These are phyloP conservation scores for Tridacna crocea DNA, from an alignment of 2,888 invertebrate genomes.

Conservation along the genomic window DNA sequence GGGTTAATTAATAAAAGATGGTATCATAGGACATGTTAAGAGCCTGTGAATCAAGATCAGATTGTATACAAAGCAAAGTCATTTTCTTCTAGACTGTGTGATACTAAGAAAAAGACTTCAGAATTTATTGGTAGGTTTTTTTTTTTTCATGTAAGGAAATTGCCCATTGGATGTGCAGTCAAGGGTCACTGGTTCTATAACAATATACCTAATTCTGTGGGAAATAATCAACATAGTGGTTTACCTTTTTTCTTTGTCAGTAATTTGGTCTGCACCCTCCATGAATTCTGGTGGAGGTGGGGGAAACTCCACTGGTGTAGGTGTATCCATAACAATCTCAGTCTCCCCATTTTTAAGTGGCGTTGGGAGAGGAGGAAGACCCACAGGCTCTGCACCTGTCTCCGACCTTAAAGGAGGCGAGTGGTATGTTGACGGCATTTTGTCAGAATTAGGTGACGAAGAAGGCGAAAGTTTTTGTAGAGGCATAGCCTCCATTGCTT, in stretches of 20 bases:
- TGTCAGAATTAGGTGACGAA: slow-evolving; percentile 27
- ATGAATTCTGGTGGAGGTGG: slow-evolving; percentile 57
- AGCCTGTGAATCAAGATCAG: no score
- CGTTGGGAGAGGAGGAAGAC: slow-evolving; percentile 69
- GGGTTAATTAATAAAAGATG: no score
- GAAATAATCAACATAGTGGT: not conserved
- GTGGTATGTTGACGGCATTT: slow-evolving; percentile 26
- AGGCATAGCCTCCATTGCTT: slow-evolving; percentile 72
- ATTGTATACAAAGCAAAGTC: no score
- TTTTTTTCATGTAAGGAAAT: no score
- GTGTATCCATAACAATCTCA: slow-evolving; percentile 48
- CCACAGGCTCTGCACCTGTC: slow-evolving; percentile 59
- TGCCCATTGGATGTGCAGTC: no score
- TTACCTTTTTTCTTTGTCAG: slow-evolving; percentile 21
- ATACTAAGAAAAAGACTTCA: no score
- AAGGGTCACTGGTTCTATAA: no score
- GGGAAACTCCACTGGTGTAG: slow-evolving; percentile 55
- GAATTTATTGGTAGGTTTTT: no score
- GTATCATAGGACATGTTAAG: no score
- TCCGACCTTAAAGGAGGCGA: slow-evolving; percentile 40
- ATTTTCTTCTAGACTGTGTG: no score
- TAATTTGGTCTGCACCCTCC: slow-evolving; percentile 29
- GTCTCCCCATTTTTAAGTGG: slow-evolving; percentile 65
- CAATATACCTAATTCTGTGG: no score
- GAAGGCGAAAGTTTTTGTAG: slow-evolving; percentile 54